Percentiles rank a stretch among this genome's conserved stretches.
phyloP scores from a whole-genome alignment of 64 coral and sea anemone species.

The Orbicella faveolata region DNA sequence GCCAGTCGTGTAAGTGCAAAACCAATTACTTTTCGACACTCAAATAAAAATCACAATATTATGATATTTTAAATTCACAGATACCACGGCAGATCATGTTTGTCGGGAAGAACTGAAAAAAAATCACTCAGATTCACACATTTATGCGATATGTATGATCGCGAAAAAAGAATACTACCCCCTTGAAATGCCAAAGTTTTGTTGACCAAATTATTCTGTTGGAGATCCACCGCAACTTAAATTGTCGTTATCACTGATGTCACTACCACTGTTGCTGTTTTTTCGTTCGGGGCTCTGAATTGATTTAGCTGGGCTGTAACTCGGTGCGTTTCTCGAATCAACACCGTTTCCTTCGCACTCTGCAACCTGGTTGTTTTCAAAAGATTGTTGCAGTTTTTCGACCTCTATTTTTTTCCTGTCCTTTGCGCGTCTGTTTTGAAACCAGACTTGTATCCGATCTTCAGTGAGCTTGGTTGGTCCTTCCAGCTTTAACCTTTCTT shows the following conservation, averaged over 20 bases:
- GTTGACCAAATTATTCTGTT: not conserved
- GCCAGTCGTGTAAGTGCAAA: too few relatives aligned
- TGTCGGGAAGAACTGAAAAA: too few relatives aligned
- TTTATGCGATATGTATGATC: too few relatives aligned
- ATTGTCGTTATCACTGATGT: slow-evolving; percentile 12
- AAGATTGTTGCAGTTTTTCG: slow-evolving; percentile 14
- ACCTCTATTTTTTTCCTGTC: slow-evolving; percentile 44
- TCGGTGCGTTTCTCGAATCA: not conserved
- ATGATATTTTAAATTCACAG: too few relatives aligned
- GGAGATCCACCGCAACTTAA: not conserved
- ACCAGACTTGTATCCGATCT: slow-evolving; percentile 64
- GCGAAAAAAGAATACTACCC: not conserved
- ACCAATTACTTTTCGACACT: too few relatives aligned
- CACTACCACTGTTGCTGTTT: not conserved
- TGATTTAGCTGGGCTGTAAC: not conserved
- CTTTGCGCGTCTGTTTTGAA: slow-evolving; percentile 69
- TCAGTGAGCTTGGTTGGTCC: slow-evolving; percentile 37
- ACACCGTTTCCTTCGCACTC: not conserved
- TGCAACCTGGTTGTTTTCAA: not conserved
- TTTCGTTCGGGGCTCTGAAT: not conserved
- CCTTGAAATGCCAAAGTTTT: not conserved
- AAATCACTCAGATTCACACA: too few relatives aligned
- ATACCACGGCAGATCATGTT: too few relatives aligned
- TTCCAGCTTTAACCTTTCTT: slow-evolving; percentile 43
- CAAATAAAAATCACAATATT: too few relatives aligned